phyloP scores from a whole-genome alignment of 1,140 invertebrate genomes.

The Steinernema feltiae region DNA sequence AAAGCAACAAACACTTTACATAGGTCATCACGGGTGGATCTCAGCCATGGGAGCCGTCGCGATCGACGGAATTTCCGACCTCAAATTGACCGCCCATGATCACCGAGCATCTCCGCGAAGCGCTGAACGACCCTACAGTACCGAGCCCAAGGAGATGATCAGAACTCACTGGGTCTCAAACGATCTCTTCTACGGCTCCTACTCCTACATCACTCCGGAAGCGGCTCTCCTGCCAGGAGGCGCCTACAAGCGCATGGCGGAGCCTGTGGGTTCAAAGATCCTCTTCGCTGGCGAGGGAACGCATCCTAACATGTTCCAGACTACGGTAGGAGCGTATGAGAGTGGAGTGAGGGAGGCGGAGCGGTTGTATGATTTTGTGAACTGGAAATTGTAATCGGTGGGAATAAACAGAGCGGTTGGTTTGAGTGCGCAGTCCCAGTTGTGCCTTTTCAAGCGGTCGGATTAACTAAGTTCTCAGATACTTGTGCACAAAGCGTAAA shows the following conservation, averaged over 20 bases:
- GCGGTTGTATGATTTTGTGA: too few species aligned
- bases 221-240: neutral
- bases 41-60: neutral
- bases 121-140: neutral
- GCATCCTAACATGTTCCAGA: neutral
- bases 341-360: neutral
- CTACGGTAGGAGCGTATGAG: neutral
- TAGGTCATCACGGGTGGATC: neutral
- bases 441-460: too few species aligned
- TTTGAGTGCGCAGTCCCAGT: too few species aligned
- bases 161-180: constrained; percentile 17
- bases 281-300: neutral
- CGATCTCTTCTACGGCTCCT: neutral
- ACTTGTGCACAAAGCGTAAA: too few species aligned
- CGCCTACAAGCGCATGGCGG: neutral
- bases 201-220: constrained; percentile 17
- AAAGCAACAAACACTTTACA: neutral
- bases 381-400: too few species aligned
- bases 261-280: neutral
- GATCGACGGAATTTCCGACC: neutral
- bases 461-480: too few species aligned
- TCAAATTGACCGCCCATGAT: neutral
- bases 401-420: too few species aligned
- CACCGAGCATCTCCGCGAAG: neutral
- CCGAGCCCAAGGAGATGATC: neutral